phyloP scores from a whole-genome alignment of 2,888 invertebrate species.

The Trypoxylon attenuatum region DNA sequence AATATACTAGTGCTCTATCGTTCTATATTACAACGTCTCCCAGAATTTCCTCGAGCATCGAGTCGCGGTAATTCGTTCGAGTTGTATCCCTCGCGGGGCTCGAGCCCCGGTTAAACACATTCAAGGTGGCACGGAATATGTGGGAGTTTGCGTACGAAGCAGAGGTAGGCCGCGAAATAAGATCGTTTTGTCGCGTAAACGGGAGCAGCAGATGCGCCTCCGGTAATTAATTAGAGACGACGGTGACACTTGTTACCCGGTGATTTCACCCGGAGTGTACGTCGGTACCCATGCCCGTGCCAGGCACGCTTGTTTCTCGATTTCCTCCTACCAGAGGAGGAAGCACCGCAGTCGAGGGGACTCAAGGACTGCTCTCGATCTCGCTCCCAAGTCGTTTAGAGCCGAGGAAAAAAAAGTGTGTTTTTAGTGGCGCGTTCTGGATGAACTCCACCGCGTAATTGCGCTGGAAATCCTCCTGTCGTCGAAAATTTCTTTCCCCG shows the following conservation, averaged over 20 bases:
- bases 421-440: constrained; percentile 22
- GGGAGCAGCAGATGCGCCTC: constrained; percentile 26
- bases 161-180: constrained; percentile 11
- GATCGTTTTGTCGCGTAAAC: constrained; percentile 17
- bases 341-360: constrained; percentile 9
- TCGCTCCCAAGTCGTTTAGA: constrained; percentile 23
- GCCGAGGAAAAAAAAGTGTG: constrained; percentile 38
- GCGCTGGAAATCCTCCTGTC: constrained; percentile 27
- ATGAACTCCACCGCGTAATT: constrained; percentile 26
- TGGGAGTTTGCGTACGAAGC: background rate
- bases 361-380: constrained; percentile 12
- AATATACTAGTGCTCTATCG: no score
- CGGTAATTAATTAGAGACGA: constrained; percentile 50
- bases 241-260: constrained; percentile 51
- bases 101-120: constrained; percentile 27
- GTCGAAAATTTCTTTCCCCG: background rate
- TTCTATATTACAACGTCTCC: no score
- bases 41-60: constrained; percentile 37
- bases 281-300: constrained; percentile 15
- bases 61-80: constrained; percentile 42
- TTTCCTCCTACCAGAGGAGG: background rate
- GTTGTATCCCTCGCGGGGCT: constrained; percentile 37
- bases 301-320: constrained; percentile 27
- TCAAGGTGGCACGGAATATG: background rate
- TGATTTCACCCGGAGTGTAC: constrained; percentile 38